phyloP scores from a whole-genome alignment of 1,140 invertebrate species.

The Coboldia fuscipes region DNA sequence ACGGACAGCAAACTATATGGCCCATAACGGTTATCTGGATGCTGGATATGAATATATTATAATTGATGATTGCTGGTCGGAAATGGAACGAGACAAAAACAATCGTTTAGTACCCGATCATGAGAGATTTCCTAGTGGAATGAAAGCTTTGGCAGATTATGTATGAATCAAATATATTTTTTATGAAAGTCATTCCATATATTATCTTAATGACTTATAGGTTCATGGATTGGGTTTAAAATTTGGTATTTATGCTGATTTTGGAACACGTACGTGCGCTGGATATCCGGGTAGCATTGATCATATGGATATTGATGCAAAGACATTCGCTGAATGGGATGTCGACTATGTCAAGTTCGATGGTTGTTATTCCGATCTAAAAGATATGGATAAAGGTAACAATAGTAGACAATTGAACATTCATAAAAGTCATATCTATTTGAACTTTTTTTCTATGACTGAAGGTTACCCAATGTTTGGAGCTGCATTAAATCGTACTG shows the following conservation, averaged over 20 bases:
- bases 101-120: slow-evolving; percentile 49
- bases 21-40: slow-evolving; percentile 51
- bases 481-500: slow-evolving; percentile 49
- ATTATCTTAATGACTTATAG: slow-evolving; percentile 22
- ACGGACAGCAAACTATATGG: slow-evolving; percentile 57
- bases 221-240: slow-evolving; percentile 59
- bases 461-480: slow-evolving; percentile 54
- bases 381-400: slow-evolving; percentile 26
- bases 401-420: background rate
- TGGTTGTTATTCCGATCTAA: slow-evolving; percentile 53
- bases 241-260: slow-evolving; percentile 78
- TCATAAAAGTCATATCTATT: background rate
- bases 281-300: slow-evolving; percentile 67
- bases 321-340: slow-evolving; percentile 71
- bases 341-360: slow-evolving; percentile 82
- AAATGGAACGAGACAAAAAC: slow-evolving; percentile 35
- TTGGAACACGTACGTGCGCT: slow-evolving; percentile 59
- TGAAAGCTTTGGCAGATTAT: slow-evolving; percentile 59
- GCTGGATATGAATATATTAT: slow-evolving; percentile 70
- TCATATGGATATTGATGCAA: slow-evolving; percentile 51
- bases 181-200: background rate
- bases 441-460: slow-evolving; percentile 6
- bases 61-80: slow-evolving; percentile 79
- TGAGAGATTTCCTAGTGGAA: slow-evolving; percentile 60
- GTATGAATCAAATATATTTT: slow-evolving; percentile 25